phyloP scores from a whole-genome alignment of 2,797 vertebrate genomes.

The Hephaestus fuliginosus region DNA sequence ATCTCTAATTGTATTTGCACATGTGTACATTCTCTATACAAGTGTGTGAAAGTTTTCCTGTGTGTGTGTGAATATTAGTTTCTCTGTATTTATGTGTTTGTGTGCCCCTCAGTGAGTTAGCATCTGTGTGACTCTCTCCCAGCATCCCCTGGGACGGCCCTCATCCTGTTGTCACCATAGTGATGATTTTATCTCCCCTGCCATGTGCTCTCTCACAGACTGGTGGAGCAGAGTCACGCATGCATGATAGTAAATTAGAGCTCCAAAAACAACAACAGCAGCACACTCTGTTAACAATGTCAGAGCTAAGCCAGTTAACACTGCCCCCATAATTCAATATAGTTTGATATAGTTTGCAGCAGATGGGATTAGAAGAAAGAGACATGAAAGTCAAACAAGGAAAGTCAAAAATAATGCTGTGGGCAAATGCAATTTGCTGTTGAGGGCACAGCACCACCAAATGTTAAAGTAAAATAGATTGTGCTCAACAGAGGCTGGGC shows the following conservation, averaged over 20 bases:
- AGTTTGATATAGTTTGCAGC: slow-evolving; percentile 40
- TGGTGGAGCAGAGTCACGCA: slow-evolving; percentile 67
- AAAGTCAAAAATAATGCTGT: slow-evolving; percentile 26
- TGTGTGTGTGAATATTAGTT: slow-evolving; percentile 49
- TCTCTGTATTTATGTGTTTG: slow-evolving; percentile 41
- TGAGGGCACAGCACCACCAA: background rate
- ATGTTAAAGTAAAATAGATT: slow-evolving; percentile 16
- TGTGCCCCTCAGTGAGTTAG: slow-evolving; percentile 61
- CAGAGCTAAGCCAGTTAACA: slow-evolving; percentile 39
- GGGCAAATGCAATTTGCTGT: slow-evolving; percentile 28
- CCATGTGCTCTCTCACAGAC: slow-evolving; percentile 76
- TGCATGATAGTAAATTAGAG: slow-evolving; percentile 62
- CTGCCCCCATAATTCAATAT: slow-evolving; percentile 23
- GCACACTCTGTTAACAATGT: slow-evolving; percentile 45
- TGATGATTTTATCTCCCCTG: slow-evolving; percentile 81
- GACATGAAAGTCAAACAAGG: background rate
- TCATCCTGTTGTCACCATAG: slow-evolving; percentile 85
- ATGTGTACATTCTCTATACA: slow-evolving; percentile 11
- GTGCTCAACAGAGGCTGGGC: slow-evolving; percentile 4
- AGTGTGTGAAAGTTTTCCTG: slow-evolving; percentile 13
- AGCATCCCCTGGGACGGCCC: slow-evolving; percentile 67
- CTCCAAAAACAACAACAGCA: slow-evolving; percentile 60
- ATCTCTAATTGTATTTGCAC: slow-evolving; percentile 9
- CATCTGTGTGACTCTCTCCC: slow-evolving; percentile 77
- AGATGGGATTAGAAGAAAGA: slow-evolving; percentile 24